Evolutionary conservation across 2,797 vertebrate species (phyloP).

Genomic region (Dendrocincla tyrannina): DNA sequence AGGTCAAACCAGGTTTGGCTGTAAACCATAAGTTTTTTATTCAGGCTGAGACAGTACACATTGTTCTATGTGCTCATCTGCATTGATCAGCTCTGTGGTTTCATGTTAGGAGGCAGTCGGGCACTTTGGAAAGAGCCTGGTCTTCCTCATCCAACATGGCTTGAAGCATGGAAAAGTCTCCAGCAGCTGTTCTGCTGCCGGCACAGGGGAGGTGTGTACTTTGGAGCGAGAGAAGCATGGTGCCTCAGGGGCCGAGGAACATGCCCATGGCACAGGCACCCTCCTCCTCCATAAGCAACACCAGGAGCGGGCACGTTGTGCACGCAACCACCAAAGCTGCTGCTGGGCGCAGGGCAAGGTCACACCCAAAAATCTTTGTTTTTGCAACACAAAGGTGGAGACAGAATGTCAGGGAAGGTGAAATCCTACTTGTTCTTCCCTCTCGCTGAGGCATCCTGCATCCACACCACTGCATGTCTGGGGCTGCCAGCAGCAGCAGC

Average conservation of each 20-base stretch:
- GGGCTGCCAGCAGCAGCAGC: not conserved
- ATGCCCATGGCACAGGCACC: not conserved
- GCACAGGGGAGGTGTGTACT: not conserved
- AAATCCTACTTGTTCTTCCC: constrained; percentile 30
- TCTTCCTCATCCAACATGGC: constrained; percentile 11
- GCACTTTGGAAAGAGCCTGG: not conserved
- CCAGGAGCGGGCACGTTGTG: constrained; percentile 41
- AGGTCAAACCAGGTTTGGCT: not conserved
- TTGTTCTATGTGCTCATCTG: constrained; percentile 26
- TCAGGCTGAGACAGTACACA: not conserved
- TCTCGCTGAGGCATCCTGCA: not conserved
- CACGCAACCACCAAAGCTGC: constrained; percentile 20
- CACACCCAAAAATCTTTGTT: constrained; percentile 45
- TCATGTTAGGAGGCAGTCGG: not conserved
- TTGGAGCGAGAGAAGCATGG: constrained; percentile 37
- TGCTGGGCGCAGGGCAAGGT: constrained; percentile 14
- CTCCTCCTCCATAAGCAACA: constrained; percentile 51
- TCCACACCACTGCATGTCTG: fast-evolving
- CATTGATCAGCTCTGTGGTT: not conserved
- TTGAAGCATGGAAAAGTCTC: constrained; percentile 42
- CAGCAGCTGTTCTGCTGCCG: not conserved
- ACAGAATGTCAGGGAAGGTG: not conserved
- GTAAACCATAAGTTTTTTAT: not conserved
- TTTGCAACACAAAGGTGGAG: constrained; percentile 61
- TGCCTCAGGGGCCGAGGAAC: not conserved